Base-by-base conservation (phyloP, 2,888 invertebrate genomes). In the Opisthograptis luteolata region DNA sequence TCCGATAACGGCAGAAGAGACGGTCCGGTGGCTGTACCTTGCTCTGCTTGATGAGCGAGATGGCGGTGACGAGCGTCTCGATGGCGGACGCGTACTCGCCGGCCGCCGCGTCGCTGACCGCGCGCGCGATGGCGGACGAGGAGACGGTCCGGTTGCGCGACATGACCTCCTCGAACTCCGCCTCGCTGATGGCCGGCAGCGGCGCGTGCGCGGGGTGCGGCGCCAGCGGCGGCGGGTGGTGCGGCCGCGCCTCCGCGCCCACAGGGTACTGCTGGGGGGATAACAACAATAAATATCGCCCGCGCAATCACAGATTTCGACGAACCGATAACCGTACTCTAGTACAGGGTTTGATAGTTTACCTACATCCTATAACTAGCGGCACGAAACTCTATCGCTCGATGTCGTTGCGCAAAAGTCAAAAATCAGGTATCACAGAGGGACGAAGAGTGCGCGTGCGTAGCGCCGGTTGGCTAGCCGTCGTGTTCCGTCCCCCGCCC, bases 51-150 rank as follows among this genome's bases (percentile, higher is more conserved):
- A 99, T 99, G 47, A 99, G 92, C 5, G 99, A 98, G 70, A 99
- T 99, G 4, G 99, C 99, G 0, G 99, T 99, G 50, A 99, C 98
- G 58, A 99, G 92, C 2, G 99, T 99, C 90, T 99, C 99, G 58
- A 99, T 98, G 37, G 99, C 99, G 82, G 98, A 98, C 1, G 98
- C 97, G 87, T 97, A 98, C 87, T 99, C 99, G 6, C 99, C 98
- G 47, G 98, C 97, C 30, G 98, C 98, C 1, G 99, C 99, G 88
- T 99, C 99, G 37, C 97, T 97, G 25, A 99, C 99, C 7, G 99
- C 99, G 52, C 99, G 92, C 8, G 97, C 97, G 62, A 99, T 99
- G 10, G 99, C 99, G 41, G 97, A 98, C 63, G 98, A 98, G 24
- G 98, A 98, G 0, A 99, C 99, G 5, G 99, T 99, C 65, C 99